Conservation (phyloP, 2,113 vertebrate genomes). For the Mus pahari region DNA sequence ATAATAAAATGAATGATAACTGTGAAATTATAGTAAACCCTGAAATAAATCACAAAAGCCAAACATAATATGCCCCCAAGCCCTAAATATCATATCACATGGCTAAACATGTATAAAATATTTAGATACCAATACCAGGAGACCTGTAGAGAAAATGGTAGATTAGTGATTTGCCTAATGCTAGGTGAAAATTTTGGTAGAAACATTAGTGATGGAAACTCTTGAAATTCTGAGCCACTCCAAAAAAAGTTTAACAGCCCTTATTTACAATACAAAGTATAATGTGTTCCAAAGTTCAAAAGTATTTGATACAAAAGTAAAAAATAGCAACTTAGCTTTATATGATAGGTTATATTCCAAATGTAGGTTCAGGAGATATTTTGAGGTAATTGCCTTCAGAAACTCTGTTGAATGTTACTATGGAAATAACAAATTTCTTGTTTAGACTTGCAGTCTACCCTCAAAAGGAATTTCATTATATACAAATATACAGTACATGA, state of each 20-base stretch:
- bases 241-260: neutral
- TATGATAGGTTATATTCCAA: neutral
- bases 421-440: neutral
- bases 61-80: no score
- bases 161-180: neutral
- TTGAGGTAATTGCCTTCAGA: neutral
- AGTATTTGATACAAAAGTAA: neutral
- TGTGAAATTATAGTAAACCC: neutral
- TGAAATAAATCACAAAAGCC: neutral
- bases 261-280: neutral
- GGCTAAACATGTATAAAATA: conserved; percentile 4
- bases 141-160: neutral
- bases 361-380: neutral
- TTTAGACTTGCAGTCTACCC: neutral
- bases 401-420: neutral
- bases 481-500: neutral
- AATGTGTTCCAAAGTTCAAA: neutral
- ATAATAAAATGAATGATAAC: neutral
- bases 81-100: neutral
- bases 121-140: neutral
- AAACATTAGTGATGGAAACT: neutral
- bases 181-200: neutral
- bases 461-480: neutral
- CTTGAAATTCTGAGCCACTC: neutral
- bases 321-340: neutral